phyloP scores from a whole-genome alignment of 2,888 invertebrate genomes.

The Dysmachus trigonus region DNA sequence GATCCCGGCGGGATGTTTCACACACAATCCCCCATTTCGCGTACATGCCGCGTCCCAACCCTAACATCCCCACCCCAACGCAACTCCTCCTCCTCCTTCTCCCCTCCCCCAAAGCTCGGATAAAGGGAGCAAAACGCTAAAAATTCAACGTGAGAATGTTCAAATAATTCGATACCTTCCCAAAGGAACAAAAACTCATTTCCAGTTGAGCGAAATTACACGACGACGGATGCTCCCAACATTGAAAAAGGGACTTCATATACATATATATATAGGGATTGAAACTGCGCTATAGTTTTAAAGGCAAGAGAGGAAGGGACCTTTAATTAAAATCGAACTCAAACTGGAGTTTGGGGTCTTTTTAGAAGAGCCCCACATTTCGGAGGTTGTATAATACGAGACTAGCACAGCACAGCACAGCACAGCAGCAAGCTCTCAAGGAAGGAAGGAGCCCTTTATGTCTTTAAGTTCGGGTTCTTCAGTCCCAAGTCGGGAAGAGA shows the following conservation, averaged over 20 bases:
- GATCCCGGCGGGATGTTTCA: background rate
- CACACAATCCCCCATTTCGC: background rate
- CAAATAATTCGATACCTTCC: conserved; percentile 31
- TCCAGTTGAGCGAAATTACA: conserved; percentile 9
- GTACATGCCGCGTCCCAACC: background rate
- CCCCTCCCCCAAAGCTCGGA: background rate
- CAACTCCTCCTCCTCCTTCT: background rate
- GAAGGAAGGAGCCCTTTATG: background rate
- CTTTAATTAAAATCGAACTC: conserved; percentile 47
- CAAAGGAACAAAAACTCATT: background rate
- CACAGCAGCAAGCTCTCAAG: background rate
- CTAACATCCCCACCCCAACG: no score
- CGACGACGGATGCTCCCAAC: background rate
- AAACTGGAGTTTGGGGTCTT: background rate
- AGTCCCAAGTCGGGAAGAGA: background rate
- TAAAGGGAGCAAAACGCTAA: background rate
- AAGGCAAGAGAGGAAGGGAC: background rate
- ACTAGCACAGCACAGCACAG: background rate
- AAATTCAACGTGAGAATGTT: conserved; percentile 17
- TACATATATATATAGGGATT: no score
- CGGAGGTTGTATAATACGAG: background rate
- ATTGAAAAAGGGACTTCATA: no score
- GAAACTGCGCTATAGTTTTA: background rate
- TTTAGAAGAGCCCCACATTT: background rate
- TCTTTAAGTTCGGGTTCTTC: background rate